phyloP scores from a whole-genome alignment of 2,797 vertebrate genomes.

The Iguana delicatissima region DNA sequence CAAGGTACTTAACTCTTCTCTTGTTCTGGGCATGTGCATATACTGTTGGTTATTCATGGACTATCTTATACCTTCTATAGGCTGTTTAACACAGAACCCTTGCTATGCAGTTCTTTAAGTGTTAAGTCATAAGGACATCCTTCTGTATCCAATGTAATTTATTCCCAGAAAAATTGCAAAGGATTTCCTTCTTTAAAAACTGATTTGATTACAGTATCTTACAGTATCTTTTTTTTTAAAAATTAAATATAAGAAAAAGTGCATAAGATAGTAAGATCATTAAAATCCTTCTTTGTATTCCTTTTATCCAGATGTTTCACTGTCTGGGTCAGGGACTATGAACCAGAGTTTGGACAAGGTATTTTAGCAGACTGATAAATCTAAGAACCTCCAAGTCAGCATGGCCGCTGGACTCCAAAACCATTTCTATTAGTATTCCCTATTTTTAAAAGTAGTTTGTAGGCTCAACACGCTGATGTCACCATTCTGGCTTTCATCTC shows the following conservation, averaged over 20 bases:
- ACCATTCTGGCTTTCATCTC: background rate
- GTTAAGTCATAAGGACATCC: background rate
- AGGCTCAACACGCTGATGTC: background rate
- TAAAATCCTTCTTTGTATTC: too few relatives aligned
- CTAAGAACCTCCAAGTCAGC: background rate
- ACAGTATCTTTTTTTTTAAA: background rate
- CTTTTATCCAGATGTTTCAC: background rate
- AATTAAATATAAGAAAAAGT: background rate
- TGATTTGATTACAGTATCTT: background rate
- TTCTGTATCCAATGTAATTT: background rate
- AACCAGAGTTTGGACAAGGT: background rate
- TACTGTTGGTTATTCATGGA: background rate
- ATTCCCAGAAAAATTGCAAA: background rate
- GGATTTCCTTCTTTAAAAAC: background rate
- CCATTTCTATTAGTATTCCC: background rate
- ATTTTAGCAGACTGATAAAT: background rate
- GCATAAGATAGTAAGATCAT: background rate
- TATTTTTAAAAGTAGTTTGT: background rate
- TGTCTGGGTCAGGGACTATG: background rate
- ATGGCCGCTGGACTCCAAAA: background rate
- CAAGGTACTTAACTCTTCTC: background rate
- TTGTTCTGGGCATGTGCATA: background rate
- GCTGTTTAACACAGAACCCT: background rate
- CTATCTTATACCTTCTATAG: background rate
- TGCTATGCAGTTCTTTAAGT: background rate